Conservation (phyloP, 2,888 invertebrate genomes). For the Automeris io region DNA sequence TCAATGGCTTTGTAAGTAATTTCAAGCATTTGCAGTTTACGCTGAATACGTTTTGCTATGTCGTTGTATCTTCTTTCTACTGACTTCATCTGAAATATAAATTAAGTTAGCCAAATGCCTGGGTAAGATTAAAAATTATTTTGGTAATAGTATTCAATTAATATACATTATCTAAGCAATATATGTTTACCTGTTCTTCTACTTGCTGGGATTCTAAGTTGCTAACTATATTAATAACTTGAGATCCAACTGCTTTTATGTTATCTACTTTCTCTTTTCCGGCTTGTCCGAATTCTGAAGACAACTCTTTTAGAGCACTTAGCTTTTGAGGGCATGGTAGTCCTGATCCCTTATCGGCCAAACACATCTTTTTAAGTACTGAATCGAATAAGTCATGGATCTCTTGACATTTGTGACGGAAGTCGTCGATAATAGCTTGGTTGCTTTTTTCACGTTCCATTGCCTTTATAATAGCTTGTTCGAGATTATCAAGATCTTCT, state of each 20-base stretch:
- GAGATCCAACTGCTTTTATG: slow-evolving; percentile 81
- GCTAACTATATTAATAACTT: slow-evolving; percentile 88
- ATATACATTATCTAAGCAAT: not conserved
- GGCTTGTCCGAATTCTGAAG: slow-evolving; percentile 83
- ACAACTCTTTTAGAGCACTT: slow-evolving; percentile 83
- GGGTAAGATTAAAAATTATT: not conserved
- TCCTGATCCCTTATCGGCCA: slow-evolving; percentile 89
- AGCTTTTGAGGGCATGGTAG: slow-evolving; percentile 88
- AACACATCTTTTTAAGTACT: slow-evolving; percentile 87
- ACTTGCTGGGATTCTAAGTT: slow-evolving; percentile 94
- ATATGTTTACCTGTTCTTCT: slow-evolving; percentile 85
- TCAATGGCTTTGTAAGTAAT: slow-evolving; percentile 90
- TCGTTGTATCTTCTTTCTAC: slow-evolving; percentile 91
- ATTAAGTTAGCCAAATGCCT: not conserved
- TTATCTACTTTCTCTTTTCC: slow-evolving; percentile 84
- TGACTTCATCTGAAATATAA: slow-evolving; percentile 80
- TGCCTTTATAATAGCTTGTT: slow-evolving; percentile 81
- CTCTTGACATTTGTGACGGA: slow-evolving; percentile 83
- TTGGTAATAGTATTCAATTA: not conserved
- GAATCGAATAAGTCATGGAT: slow-evolving; percentile 90
- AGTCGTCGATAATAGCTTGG: slow-evolving; percentile 86
- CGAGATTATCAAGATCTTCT: slow-evolving; percentile 83
- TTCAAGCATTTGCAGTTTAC: slow-evolving; percentile 89
- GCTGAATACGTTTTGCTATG: slow-evolving; percentile 87
- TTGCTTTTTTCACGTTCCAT: slow-evolving; percentile 86